Evolutionary conservation across 2,888 invertebrate species (phyloP).

Genomic region (Microchrysa polita): DNA sequence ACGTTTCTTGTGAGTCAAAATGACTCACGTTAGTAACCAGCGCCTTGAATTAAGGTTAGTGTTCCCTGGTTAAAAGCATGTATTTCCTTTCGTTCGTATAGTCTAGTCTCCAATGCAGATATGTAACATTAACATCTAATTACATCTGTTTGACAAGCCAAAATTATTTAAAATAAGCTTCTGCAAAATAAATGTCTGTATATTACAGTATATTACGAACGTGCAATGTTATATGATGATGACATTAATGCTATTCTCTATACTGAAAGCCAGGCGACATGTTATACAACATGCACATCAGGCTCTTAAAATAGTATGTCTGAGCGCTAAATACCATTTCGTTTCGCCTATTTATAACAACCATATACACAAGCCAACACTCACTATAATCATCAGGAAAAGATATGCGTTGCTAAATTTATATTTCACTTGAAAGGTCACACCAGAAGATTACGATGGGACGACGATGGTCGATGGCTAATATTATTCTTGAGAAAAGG

Average conservation of each 20-base stretch:
- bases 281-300: conserved; percentile 20
- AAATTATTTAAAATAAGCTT: too few relatives aligned
- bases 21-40: too few relatives aligned
- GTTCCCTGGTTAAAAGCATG: too few relatives aligned
- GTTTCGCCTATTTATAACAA: conserved; percentile 34
- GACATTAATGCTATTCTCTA: conserved; percentile 28
- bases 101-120: too few relatives aligned
- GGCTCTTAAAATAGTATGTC: conserved; percentile 37
- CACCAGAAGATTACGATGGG: conserved; percentile 35
- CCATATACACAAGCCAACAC: too few relatives aligned
- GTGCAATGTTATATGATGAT: neutral
- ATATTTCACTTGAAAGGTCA: conserved; percentile 28
- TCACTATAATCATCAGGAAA: conserved; percentile 4
- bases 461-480: too few relatives aligned
- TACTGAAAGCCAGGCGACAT: conserved; percentile 21
- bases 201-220: neutral
- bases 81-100: too few relatives aligned
- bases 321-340: conserved; percentile 37
- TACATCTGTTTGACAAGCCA: too few relatives aligned
- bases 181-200: too few relatives aligned
- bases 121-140: too few relatives aligned
- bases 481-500: neutral
- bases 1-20: too few relatives aligned
- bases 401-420: neutral
- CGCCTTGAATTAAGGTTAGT: too few relatives aligned